A percentile compares a stretch with the other conserved stretches of the same genome.
Conservation (phyloP, 2,888 invertebrate species). For the Microctonus aethiopoides region DNA sequence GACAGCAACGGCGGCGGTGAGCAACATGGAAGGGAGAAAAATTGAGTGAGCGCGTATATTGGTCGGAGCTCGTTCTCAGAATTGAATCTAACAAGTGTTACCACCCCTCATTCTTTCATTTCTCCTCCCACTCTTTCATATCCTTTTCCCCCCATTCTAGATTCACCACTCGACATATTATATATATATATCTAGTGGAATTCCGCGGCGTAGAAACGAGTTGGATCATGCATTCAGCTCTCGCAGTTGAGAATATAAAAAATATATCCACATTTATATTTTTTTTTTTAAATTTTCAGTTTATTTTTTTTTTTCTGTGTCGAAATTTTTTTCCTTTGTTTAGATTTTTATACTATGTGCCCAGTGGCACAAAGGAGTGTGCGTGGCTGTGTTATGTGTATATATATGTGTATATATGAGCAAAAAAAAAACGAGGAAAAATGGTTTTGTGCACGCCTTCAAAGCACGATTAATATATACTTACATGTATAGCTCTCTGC, state of each 20-base stretch:
- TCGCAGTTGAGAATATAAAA: slow-evolving; percentile 35
- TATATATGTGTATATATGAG: background rate
- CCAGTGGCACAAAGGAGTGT: too few relatives aligned
- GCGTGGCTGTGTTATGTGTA: too few relatives aligned
- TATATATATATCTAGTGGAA: slow-evolving; percentile 57
- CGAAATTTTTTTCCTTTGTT: too few relatives aligned
- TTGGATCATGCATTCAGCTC: slow-evolving; percentile 24
- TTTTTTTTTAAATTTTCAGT: background rate
- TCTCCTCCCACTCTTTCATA: slow-evolving; percentile 14
- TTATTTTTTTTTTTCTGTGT: too few relatives aligned
- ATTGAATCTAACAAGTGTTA: slow-evolving; percentile 64
- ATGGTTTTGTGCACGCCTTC: background rate
- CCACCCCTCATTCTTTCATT: slow-evolving; percentile 47
- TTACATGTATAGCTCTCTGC: too few relatives aligned
- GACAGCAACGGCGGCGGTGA: background rate
- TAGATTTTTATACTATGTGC: too few relatives aligned
- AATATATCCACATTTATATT: background rate
- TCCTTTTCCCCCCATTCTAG: slow-evolving; percentile 44
- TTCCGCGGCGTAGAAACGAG: slow-evolving; percentile 34
- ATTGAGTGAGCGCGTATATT: slow-evolving; percentile 51
- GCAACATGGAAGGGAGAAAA: slow-evolving; percentile 46
- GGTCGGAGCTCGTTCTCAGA: slow-evolving; percentile 54
- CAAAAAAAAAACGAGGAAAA: background rate
- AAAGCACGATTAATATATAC: background rate
- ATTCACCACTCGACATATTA: too few relatives aligned